Base-by-base conservation (phyloP, 2,797 vertebrate genomes). In the Melanotaenia nigrans region DNA sequence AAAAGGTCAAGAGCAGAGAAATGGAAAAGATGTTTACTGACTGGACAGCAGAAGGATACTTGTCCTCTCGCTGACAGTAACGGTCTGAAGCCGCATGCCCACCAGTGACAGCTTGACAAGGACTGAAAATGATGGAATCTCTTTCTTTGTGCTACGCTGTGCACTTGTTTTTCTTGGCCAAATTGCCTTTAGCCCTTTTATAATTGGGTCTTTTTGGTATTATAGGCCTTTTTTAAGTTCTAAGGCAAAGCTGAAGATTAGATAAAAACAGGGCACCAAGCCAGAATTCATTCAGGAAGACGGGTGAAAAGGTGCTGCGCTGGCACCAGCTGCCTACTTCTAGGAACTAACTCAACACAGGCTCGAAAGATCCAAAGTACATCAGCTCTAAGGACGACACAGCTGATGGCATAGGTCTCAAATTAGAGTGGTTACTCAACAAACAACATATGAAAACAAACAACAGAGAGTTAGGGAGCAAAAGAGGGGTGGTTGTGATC, bases 291-390 rank as follows among this genome's bases (percentile, higher is more conserved):
- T 40, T 47, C 36, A 66, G 30, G 54, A 61, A 55, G 71, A 49
- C 54, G 80, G 67, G 65, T 45, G 53, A 60, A 56, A 79, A 87
- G 83, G 72, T 86, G 73, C 73, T 49, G 32, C 2, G 18, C 25
- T 57, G 56, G 74, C 73, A 87, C 72, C 84, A 71, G 63, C 71
- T 80, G 73, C 79, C 67, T 65, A 55, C 65, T 78, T 40, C 25
- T 1, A 63, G 63, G 68, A 63, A 35, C 42, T 61, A 68, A 32
- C 40, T 65, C 35, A 71, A 54, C 68, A n/a, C 55, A 73, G 49
- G 65, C 68, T 55, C 14, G 8, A 35, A 59, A 68, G 63, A 87
- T 83, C 82, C 79, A 81, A 58, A 40, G 58, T 22, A 60, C 54
- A 64, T 73, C 62, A 1, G 69, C 58, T 62, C 28, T 61, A 1